Evolutionary conservation across 2,888 invertebrate genomes (phyloP), one percentile per base, ranked within the genome.

Genomic region (Eudemis profundana): DNA sequence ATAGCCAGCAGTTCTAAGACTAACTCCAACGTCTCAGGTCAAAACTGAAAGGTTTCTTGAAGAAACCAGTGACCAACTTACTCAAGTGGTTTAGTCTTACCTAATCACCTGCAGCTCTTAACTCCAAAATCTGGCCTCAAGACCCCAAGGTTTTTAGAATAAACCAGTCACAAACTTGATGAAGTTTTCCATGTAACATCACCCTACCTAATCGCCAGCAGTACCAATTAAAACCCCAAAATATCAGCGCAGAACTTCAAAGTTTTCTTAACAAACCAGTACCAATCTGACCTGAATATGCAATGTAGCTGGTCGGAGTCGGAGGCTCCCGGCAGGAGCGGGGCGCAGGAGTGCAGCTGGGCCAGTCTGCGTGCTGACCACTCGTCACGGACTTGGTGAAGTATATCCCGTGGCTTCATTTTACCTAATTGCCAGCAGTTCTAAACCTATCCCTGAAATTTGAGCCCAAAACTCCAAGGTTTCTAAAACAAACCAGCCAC

Each of bases 381-480:
- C 4, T n/a, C n/a, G n/a, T n/a, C n/a, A n/a, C n/a, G n/a, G n/a
- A 27, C 27, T 27, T 1, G 4, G 1, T 1, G 27, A 1, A 27
- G 1, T 4, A 27, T 7, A 5, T 27, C 1, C 7, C 4, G 27
- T 5, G 27, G 27, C 27, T 27, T 27, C 2, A 10, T 14, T 23
- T 23, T n/a, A 40, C 40, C 21, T 53, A 29, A 19, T 21, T 40
- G 23, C 53, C 23, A 40, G 53, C 54, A 54, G 54, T 54, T 54
- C 54, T n/a, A 7, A 23, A 3, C 14, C 27, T 15, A 23, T n/a
- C 19, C 10, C 15, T 27, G 15, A 54, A 54, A 42, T 27, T 1
- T 8, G 40, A 40, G 21, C 23, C 19, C 10, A 12, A 42, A 47
- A 47, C 15, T 50, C 14, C 4, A 14, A 19, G 8, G 2, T 49